phyloP scores from a whole-genome alignment of 2,113 vertebrate genomes.

The Phalacrocorax carbo region DNA sequence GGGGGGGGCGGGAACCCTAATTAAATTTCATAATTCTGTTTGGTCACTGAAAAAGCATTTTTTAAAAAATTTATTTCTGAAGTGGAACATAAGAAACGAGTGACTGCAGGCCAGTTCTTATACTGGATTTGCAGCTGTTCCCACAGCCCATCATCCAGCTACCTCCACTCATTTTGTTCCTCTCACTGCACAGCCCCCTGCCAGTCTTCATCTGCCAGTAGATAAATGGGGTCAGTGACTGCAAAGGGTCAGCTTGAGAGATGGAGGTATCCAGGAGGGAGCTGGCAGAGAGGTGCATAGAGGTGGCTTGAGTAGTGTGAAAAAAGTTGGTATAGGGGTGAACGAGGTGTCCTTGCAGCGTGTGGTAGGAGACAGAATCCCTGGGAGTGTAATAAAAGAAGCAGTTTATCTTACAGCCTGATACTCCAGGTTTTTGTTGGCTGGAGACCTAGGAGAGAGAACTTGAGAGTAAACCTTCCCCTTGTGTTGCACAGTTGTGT shows the following conservation, averaged over 20 bases:
- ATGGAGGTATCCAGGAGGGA: neutral
- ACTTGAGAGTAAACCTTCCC: neutral
- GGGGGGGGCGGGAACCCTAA: neutral
- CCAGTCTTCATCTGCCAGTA: neutral
- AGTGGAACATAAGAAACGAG: neutral
- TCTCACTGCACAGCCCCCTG: neutral
- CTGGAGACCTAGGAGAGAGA: neutral
- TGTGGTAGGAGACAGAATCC: neutral
- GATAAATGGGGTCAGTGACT: neutral
- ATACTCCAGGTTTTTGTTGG: neutral
- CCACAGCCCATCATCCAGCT: neutral
- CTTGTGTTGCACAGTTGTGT: neutral
- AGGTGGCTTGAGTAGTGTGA: neutral
- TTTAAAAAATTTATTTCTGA: neutral
- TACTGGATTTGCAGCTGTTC: neutral
- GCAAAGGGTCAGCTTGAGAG: neutral
- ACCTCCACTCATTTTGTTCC: neutral
- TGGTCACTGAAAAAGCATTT: neutral
- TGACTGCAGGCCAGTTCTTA: neutral
- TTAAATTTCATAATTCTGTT: neutral
- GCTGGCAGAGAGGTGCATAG: neutral
- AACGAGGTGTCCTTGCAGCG: neutral
- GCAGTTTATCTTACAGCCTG: neutral
- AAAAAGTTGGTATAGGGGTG: neutral
- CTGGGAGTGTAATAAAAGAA: neutral